phyloP scores from a whole-genome alignment of 2,888 invertebrate species.

The Orthosia cruda region DNA sequence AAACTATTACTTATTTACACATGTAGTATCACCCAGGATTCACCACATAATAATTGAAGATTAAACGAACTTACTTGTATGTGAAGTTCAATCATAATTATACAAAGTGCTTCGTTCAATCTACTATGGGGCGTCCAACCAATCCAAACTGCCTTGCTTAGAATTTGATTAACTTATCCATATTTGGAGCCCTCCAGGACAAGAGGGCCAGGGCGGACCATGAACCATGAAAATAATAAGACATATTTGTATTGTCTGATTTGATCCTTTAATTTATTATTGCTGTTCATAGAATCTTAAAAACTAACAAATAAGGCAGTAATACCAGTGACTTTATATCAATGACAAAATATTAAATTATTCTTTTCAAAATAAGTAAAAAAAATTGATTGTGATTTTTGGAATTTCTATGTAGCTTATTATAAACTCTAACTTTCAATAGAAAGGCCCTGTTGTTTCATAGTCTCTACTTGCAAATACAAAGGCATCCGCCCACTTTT shows the following conservation, averaged over 20 bases:
- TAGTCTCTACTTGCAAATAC: slow-evolving; percentile 82
- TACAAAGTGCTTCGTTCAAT: no score
- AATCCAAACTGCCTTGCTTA: no score
- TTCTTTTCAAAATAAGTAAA: background rate
- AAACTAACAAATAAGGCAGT: slow-evolving; percentile 3
- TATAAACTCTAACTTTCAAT: slow-evolving; percentile 40
- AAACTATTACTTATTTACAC: no score
- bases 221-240: no score
- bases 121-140: no score
- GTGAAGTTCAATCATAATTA: no score
- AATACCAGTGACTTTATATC: background rate
- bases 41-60: no score
- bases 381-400: background rate
- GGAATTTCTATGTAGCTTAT: background rate
- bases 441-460: slow-evolving; percentile 72
- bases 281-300: background rate
- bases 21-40: no score
- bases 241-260: background rate
- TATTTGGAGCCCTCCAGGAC: no score
- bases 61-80: no score
- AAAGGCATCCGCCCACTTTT: slow-evolving; percentile 84
- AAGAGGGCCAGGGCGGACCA: no score
- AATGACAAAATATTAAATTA: background rate
- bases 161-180: no score
- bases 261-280: background rate